Base-by-base conservation (phyloP, 2,888 invertebrate genomes). In the Oscheius sp. region DNA sequence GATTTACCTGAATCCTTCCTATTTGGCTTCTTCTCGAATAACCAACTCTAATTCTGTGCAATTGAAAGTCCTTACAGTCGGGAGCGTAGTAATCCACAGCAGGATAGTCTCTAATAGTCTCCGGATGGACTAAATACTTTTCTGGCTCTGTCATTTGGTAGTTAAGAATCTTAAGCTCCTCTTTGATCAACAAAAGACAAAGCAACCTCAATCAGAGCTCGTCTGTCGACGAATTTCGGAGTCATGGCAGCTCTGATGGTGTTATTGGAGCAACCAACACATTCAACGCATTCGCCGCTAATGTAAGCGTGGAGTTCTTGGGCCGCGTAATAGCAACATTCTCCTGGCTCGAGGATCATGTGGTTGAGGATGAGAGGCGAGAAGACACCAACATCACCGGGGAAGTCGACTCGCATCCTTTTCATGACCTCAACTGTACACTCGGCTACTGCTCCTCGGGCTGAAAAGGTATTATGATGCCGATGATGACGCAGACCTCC, bases 201-300 rank as follows among this genome's bases (percentile, higher is more conserved):
- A 34, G 5, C 8, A 27, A 67, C 77, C 2, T 90, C 88, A 58
- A 93, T 90, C 2, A 98, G 89, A 0, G 94, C 94, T 5, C 92
- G 89, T 0, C 95, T 92, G 88, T 98, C 98, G 81, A 94, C 93
- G 84, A 91, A 92, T 88, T 98, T 98, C 6, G 94, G 93, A 0
- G 98, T 98, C 3, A 98, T 90, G 0, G 97, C 98, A 0, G 96
- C 97, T 72, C 98, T 90, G 0, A 98, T 93, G 3, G 96, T 96
- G 89, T 98, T 98, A 89, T 98, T 97, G 0, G 97, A 97, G 86
- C 94, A 94, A 0, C 97, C 95, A 95, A 98, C 98, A 87, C 95
- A 96, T 89, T 98, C 98, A 55, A 99, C 90, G 86, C 96, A 96
- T 89, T 98, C 97, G 88, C 98, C 98, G 82, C 90, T 91, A 20